These are phyloP conservation scores for Morone saxatilis DNA, from an alignment of 2,113 vertebrate species.

Conservation along the genomic window DNA sequence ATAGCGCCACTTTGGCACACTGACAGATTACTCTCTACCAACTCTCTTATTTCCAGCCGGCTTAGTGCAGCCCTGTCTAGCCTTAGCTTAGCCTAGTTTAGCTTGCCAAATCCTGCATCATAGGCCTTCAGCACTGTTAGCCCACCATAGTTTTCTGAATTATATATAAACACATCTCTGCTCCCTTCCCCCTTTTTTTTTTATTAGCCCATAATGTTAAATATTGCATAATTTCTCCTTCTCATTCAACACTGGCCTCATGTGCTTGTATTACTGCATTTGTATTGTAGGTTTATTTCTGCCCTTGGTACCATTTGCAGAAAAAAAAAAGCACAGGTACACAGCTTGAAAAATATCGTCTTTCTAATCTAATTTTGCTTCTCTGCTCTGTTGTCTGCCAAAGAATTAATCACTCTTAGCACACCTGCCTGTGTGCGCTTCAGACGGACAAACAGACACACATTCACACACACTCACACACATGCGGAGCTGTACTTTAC, in stretches of 20 bases:
- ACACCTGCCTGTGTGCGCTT: constrained; percentile 34
- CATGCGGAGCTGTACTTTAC: constrained; percentile 15
- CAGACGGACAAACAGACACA: constrained; percentile 16
- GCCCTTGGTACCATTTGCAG: background rate
- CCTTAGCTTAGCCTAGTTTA: constrained; percentile 46
- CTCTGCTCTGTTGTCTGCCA: constrained; percentile 43
- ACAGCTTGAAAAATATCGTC: constrained; percentile 33
- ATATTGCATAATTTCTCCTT: constrained; percentile 12
- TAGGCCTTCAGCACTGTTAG: constrained; percentile 15
- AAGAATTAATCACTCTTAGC: constrained; percentile 58
- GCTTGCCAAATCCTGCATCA: constrained; percentile 48
- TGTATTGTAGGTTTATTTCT: constrained; percentile 25
- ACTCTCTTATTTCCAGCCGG: constrained; percentile 54
- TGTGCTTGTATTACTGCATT: background rate
- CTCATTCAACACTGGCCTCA: background rate
- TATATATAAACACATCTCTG: constrained; percentile 14
- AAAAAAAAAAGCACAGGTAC: constrained; percentile 17
- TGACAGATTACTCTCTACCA: constrained; percentile 62
- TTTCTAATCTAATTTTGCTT: constrained; percentile 59
- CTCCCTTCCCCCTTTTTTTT: background rate
- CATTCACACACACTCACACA: background rate
- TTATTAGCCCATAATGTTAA: background rate
- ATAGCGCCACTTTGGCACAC: constrained; percentile 55
- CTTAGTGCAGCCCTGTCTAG: constrained; percentile 42
- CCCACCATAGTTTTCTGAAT: constrained; percentile 22